phyloP scores from a whole-genome alignment of 2,888 invertebrate species.

The Tetramorium bicarinatum region DNA sequence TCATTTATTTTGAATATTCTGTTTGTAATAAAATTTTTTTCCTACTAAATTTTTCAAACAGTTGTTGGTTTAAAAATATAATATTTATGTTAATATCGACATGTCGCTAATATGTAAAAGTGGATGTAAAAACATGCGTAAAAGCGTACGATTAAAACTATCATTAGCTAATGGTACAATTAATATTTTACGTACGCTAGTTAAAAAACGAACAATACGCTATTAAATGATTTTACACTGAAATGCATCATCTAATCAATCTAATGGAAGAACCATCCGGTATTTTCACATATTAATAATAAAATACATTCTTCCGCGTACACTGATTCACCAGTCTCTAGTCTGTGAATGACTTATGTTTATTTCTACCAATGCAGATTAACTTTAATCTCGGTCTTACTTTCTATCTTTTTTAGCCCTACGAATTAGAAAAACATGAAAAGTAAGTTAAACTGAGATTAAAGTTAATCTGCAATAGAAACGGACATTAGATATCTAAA shows the following conservation, averaged over 20 bases:
- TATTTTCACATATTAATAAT: not conserved
- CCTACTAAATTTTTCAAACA: not conserved
- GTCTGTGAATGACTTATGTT: not conserved
- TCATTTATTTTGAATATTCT: not conserved
- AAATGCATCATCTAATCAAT: not conserved
- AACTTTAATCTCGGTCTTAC: no score
- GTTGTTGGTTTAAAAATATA: not conserved
- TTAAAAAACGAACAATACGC: not conserved
- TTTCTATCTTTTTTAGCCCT: no score
- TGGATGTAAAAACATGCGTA: conserved; percentile 4
- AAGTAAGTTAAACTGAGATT: no score
- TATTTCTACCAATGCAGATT: no score
- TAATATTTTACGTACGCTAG: conserved; percentile 11
- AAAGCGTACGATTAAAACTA: conserved; percentile 19
- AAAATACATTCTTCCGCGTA: not conserved
- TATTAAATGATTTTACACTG: not conserved
- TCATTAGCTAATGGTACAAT: conserved; percentile 23
- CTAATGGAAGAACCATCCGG: not conserved
- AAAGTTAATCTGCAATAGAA: no score
- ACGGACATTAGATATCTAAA: not conserved
- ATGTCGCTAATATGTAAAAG: conserved; percentile 14
- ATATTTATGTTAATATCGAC: conserved; percentile 5
- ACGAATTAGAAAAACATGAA: no score
- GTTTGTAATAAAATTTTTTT: not conserved
- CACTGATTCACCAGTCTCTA: not conserved